Base-by-base conservation (phyloP, 1,140 invertebrate genomes). In the Leucophenga varia region DNA sequence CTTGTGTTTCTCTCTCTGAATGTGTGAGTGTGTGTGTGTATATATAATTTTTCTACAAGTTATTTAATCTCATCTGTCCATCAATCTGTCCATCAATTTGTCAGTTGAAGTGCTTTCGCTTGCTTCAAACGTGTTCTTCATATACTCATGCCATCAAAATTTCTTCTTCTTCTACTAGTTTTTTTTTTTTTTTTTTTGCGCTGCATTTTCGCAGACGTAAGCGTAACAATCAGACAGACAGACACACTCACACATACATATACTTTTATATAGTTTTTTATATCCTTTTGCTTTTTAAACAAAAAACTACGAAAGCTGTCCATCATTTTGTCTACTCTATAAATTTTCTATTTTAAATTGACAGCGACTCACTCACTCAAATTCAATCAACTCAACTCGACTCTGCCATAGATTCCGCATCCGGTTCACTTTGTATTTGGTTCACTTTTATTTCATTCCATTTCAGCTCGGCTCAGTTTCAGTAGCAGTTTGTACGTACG, bases 331-430 rank as follows among this genome's bases (percentile, higher is more conserved):
- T 67, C 63, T 67, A 59, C 63, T 67, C 63, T 67, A 67, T 68
- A 67, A 67, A 67, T 67, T 69, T 68, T 68, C 64, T 69, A 69
- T 68, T 69, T 68, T 69, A 69, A 68, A 68, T 68, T 69, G 64
- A 69, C 64, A 68, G 64, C 60, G 60, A 54, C 64, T 68, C 64
- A n/a, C n/a, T n/a, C 52, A 49, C 55, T 57, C n/a, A n/a, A n/a
- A n/a, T n/a, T n/a, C n/a, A n/a, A n/a, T n/a, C 52, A 54, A 53
- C 52, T 47, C 43, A 55, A 47, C 20, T 41, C 13, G 25, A 22
- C 43, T 60, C 48, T n/a, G n/a, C n/a, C n/a, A n/a, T n/a, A n/a
- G n/a, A n/a, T n/a, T n/a, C n/a, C n/a, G n/a, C n/a, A n/a, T n/a
- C n/a, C n/a, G n/a, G n/a, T n/a, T n/a, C n/a, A n/a, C n/a, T n/a